Percentiles rank a stretch among this genome's conserved stretches.
Evolutionary conservation across 2,888 invertebrate genomes (phyloP).

Genomic region (Diarsia rubi): DNA sequence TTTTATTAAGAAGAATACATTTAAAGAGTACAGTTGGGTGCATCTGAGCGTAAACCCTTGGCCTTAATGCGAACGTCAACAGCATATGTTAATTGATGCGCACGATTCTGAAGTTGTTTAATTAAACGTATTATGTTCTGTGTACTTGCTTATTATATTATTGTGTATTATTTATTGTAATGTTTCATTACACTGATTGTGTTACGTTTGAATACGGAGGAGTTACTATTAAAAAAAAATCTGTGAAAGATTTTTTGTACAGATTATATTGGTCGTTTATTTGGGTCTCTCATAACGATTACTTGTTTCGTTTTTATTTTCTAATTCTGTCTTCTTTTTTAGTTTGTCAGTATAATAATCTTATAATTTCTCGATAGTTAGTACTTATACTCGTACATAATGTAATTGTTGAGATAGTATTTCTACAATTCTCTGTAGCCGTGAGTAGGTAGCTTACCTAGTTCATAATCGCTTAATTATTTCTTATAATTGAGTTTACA

Average conservation of each 20-base stretch:
- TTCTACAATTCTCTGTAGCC: not conserved
- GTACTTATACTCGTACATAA: not conserved
- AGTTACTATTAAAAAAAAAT: not conserved
- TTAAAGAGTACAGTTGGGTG: conserved; percentile 56
- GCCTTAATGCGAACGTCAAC: conserved; percentile 79
- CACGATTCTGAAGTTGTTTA: conserved; percentile 64
- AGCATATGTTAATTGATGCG: conserved; percentile 68
- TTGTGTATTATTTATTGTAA: conserved; percentile 13
- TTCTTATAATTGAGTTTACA: conserved; percentile 37
- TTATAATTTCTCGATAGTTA: not conserved
- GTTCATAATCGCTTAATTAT: conserved; percentile 15
- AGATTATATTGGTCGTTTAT: not conserved
- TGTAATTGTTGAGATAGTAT: not conserved
- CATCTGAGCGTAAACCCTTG: conserved; percentile 72
- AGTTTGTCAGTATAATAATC: not conserved
- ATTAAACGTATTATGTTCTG: conserved; percentile 59
- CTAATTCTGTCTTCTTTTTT: not conserved
- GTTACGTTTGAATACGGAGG: not conserved
- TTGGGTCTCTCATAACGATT: not conserved
- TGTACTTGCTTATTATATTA: conserved; percentile 38
- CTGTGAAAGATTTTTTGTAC: not conserved
- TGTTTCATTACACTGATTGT: conserved; percentile 26
- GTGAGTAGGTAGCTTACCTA: not conserved
- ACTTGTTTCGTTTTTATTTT: not conserved
- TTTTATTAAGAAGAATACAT: conserved; percentile 49